Evolutionary conservation across 2,113 vertebrate species (phyloP).

Genomic region (Rhinolophus sinicus): DNA sequence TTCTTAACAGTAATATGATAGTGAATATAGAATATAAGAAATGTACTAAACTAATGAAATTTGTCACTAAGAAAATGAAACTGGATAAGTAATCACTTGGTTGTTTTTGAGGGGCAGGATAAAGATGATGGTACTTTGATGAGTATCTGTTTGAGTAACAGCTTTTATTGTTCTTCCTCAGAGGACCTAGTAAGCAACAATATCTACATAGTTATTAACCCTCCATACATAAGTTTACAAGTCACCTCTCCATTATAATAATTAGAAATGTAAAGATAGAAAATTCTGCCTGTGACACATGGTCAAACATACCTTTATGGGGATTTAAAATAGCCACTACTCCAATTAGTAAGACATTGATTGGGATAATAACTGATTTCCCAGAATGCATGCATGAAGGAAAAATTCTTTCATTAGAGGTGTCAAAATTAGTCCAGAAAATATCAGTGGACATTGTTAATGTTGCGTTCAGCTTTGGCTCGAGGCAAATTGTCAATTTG

Average conservation of each 20-base stretch:
- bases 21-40: constrained; percentile 75
- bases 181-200: constrained; percentile 71
- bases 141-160: constrained; percentile 78
- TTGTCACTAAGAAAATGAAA: constrained; percentile 80
- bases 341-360: constrained; percentile 68
- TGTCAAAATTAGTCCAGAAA: constrained; percentile 59
- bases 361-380: constrained; percentile 71
- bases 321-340: constrained; percentile 61
- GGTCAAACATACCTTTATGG: constrained; percentile 45
- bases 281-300: constrained; percentile 60
- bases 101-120: constrained; percentile 71
- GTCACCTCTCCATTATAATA: constrained; percentile 66
- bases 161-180: constrained; percentile 33
- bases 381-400: constrained; percentile 49
- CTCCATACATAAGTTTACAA: constrained; percentile 60
- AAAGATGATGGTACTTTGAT: constrained; percentile 74
- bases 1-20: constrained; percentile 74
- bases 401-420: constrained; percentile 54
- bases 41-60: constrained; percentile 64
- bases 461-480: constrained; percentile 52
- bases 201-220: constrained; percentile 76
- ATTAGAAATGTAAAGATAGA: constrained; percentile 68
- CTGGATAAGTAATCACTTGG: constrained; percentile 69
- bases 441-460: constrained; percentile 5
- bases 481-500: constrained; percentile 56